Percentiles rank a stretch among this genome's conserved stretches.
Conservation (phyloP, 2,888 invertebrate genomes). For the Cataglyphis livida region DNA sequence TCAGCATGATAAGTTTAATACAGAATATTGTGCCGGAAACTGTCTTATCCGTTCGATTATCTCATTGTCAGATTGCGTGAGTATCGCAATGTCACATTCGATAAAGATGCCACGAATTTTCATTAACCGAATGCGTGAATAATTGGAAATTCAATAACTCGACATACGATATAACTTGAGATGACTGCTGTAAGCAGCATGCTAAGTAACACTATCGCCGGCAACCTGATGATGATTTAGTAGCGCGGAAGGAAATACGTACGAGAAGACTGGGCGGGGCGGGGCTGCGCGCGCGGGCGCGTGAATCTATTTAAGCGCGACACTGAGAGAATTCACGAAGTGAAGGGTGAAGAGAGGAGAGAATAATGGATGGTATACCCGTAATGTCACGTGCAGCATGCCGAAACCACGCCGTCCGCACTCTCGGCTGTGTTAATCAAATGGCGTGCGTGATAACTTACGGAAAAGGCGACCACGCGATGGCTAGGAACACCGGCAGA, state of each 20-base stretch:
- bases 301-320: slow-evolving; percentile 52
- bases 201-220: slow-evolving; percentile 52
- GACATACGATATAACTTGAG: slow-evolving; percentile 16
- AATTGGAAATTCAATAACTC: slow-evolving; percentile 53
- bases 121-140: slow-evolving; percentile 31
- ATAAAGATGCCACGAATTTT: slow-evolving; percentile 31
- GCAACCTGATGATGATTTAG: slow-evolving; percentile 50
- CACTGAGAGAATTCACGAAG: slow-evolving; percentile 52
- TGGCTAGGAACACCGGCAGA: slow-evolving; percentile 14
- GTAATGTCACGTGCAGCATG: slow-evolving; percentile 81
- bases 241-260: slow-evolving; percentile 51
- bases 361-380: slow-evolving; percentile 81
- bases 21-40: neutral
- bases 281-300: slow-evolving; percentile 32
- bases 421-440: slow-evolving; percentile 82
- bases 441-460: slow-evolving; percentile 72
- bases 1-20: neutral
- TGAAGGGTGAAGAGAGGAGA: slow-evolving; percentile 57
- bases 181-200: slow-evolving; percentile 27
- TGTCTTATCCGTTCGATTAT: neutral
- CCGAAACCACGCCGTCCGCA: slow-evolving; percentile 79
- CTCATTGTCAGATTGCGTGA: neutral
- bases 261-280: slow-evolving; percentile 41
- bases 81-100: neutral
- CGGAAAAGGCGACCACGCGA: slow-evolving; percentile 58